phyloP scores from a whole-genome alignment of 2,113 vertebrate species.

The Zosterops hypoxanthus region DNA sequence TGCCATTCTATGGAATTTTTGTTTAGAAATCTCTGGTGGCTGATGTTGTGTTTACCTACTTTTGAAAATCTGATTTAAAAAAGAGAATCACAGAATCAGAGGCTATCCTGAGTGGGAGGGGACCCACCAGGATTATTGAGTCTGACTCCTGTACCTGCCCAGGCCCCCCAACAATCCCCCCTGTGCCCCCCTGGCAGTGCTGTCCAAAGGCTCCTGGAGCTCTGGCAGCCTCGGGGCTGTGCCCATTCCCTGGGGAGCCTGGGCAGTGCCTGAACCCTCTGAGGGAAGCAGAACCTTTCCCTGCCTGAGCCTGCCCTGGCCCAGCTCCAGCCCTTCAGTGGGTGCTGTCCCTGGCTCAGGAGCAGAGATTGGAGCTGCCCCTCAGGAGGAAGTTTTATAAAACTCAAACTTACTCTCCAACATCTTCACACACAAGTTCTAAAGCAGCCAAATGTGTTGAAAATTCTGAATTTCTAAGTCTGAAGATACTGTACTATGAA shows the following conservation, averaged over 20 bases:
- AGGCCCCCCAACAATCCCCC: neutral
- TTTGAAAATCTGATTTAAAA: neutral
- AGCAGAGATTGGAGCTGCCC: neutral
- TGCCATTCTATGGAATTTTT: neutral
- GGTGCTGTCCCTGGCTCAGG: neutral
- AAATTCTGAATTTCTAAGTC: neutral
- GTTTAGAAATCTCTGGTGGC: neutral
- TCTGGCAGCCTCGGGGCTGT: neutral
- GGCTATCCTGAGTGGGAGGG: no score
- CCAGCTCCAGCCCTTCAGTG: rapidly evolving
- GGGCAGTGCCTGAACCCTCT: neutral
- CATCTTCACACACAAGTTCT: neutral
- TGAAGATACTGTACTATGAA: neutral
- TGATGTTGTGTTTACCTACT: neutral
- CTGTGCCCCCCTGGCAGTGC: rapidly evolving
- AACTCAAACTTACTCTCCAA: neutral
- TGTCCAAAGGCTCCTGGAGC: neutral
- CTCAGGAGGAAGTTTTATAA: neutral
- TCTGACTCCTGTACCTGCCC: neutral
- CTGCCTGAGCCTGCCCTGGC: neutral
- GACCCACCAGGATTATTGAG: neutral
- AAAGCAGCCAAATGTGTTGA: neutral
- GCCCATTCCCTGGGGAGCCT: neutral
- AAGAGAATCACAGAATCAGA: neutral
- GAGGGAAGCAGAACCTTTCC: neutral